Evolutionary conservation across 1,140 invertebrate genomes (phyloP).

Genomic region (Hetaerina americana): DNA sequence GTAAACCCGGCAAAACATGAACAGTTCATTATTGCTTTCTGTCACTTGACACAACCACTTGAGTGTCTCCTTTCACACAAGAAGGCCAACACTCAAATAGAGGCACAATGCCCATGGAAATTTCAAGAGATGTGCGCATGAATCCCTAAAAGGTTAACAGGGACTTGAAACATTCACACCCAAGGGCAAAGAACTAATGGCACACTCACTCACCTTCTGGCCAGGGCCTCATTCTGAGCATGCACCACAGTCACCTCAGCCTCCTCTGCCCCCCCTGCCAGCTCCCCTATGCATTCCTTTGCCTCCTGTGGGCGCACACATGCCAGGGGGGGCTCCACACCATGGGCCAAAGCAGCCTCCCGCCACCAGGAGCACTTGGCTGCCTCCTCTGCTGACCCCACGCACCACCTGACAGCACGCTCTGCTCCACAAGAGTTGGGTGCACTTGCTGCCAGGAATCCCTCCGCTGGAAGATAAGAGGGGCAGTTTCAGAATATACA

Average conservation of each 20-base stretch:
- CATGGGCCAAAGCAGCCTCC: conserved; percentile 51
- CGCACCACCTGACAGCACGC: conserved; percentile 44
- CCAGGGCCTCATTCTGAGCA: conserved; percentile 42
- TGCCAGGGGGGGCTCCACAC: conserved; percentile 54
- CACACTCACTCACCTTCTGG: conserved; percentile 34
- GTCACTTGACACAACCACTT: no score
- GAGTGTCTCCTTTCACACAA: no score
- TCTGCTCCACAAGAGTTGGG: conserved; percentile 48
- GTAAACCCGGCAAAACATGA: no score
- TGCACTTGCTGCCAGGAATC: conserved; percentile 39
- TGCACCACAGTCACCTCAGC: conserved; percentile 49
- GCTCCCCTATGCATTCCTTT: conserved; percentile 47
- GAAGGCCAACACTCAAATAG: no score
- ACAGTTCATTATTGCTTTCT: no score
- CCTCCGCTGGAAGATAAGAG: conserved; percentile 33
- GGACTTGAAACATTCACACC: background rate
- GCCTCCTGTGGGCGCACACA: conserved; percentile 40
- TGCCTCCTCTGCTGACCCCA: conserved; percentile 45
- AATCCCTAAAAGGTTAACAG: background rate
- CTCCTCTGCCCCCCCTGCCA: conserved; percentile 45
- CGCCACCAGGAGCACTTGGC: conserved; percentile 61
- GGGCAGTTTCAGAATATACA: no score
- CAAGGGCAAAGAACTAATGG: background rate
- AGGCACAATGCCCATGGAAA: no score
- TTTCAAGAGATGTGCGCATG: no score